Percentiles rank a stretch among this genome's conserved stretches.
These are phyloP conservation scores for Colistium nudipinnis DNA, from an alignment of 2,113 vertebrate species.

Conservation along the genomic window DNA sequence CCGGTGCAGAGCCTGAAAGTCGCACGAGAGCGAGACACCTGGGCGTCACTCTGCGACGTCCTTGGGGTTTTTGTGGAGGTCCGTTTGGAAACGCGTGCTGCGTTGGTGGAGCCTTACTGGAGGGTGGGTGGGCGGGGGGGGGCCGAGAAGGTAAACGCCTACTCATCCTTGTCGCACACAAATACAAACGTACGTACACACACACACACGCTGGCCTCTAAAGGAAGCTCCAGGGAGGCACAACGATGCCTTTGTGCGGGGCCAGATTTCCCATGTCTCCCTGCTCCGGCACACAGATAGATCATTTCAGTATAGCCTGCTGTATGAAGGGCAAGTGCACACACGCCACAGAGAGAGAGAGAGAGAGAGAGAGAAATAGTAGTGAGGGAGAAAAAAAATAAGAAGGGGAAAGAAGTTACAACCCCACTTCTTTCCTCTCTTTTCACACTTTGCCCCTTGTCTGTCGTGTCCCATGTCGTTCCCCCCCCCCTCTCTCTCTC, in stretches of 20 bases:
- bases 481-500: conserved; percentile 11
- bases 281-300: conserved; percentile 73
- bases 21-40: conserved; percentile 35
- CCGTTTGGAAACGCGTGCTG: conserved; percentile 25
- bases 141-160: conserved; percentile 59
- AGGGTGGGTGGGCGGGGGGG: conserved; percentile 41
- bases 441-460: conserved; percentile 66
- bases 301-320: conserved; percentile 69
- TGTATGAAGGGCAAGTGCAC: conserved; percentile 81
- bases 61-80: conserved; percentile 55
- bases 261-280: conserved; percentile 76
- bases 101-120: conserved; percentile 17
- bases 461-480: conserved; percentile 61
- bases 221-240: conserved; percentile 76
- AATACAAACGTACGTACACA: conserved; percentile 30
- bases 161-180: conserved; percentile 63
- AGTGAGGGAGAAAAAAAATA: conserved; percentile 33
- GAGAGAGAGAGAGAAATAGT: conserved; percentile 18
- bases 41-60: conserved; percentile 55
- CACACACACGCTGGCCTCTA: conserved; percentile 48
- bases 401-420: conserved; percentile 59
- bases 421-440: conserved; percentile 58
- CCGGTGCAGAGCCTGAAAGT: conserved; percentile 40
- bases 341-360: conserved; percentile 60
- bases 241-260: conserved; percentile 76